phyloP scores from a whole-genome alignment of 2,113 vertebrate genomes.

The Setophaga coronata region DNA sequence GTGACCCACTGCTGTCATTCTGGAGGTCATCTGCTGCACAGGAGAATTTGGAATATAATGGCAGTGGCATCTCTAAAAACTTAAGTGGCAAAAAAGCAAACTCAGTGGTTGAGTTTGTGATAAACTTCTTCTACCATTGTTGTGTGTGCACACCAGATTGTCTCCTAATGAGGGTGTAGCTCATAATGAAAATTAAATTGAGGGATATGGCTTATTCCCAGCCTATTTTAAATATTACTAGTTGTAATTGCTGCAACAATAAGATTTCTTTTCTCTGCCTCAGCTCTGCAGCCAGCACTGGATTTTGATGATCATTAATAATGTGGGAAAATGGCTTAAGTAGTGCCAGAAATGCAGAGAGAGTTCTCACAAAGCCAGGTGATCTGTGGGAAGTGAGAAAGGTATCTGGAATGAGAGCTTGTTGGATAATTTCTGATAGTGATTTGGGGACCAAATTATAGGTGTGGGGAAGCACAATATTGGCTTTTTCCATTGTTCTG shows the following conservation, averaged over 20 bases:
- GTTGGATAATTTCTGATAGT: background rate
- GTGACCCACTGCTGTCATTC: background rate
- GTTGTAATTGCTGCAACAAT: background rate
- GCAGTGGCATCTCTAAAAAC: background rate
- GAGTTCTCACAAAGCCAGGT: background rate
- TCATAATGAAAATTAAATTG: background rate
- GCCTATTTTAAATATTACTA: background rate
- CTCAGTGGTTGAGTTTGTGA: background rate
- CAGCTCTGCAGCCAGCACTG: background rate
- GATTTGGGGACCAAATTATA: background rate
- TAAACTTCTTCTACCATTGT: accelerated
- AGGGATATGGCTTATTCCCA: background rate
- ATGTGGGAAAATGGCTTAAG: background rate
- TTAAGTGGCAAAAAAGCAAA: background rate
- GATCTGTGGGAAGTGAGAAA: background rate
- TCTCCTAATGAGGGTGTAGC: background rate
- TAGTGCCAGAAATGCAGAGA: background rate
- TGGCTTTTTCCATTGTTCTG: background rate
- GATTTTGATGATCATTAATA: background rate
- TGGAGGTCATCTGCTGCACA: background rate
- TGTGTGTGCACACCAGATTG: accelerated
- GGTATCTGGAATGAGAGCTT: background rate
- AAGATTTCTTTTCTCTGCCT: background rate
- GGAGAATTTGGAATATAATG: background rate
- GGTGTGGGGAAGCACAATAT: accelerated